Percentiles rank a stretch among this genome's conserved stretches.
Conservation (phyloP, 2,113 vertebrate species). For the Crotalus viridis region DNA sequence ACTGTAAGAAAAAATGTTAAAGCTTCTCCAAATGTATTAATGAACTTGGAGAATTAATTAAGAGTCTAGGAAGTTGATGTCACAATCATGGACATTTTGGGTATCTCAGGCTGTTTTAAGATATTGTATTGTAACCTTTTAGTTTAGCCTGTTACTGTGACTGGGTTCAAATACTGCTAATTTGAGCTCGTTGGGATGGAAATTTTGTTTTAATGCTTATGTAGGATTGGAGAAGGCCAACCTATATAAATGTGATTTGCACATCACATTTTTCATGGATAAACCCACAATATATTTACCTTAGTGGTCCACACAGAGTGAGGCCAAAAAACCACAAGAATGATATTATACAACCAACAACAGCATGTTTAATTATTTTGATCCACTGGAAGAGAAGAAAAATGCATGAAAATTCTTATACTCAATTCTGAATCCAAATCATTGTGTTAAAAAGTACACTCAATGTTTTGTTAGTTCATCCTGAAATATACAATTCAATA, state of each 20-base stretch:
- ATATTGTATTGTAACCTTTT: background rate
- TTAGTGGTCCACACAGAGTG: constrained; percentile 95
- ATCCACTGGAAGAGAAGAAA: constrained; percentile 85
- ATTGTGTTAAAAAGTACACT: constrained; percentile 17
- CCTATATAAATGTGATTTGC: background rate
- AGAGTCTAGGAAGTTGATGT: background rate
- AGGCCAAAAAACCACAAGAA: constrained; percentile 97
- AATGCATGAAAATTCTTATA: constrained; percentile 1
- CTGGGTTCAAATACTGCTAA: background rate
- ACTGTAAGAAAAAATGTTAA: background rate
- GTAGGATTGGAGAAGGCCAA: background rate
- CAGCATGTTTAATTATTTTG: constrained; percentile 90
- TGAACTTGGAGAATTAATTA: background rate
- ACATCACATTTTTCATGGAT: background rate
- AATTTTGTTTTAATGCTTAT: background rate
- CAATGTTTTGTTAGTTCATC: background rate
- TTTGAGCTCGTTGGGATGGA: background rate
- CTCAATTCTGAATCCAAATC: background rate
- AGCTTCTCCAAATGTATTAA: background rate
- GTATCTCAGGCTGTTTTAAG: background rate
- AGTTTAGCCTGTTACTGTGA: background rate
- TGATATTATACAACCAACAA: constrained; percentile 91
- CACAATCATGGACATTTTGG: background rate
- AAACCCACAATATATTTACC: constrained; percentile 75
- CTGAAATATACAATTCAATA: background rate